phyloP scores from a whole-genome alignment of 2,797 vertebrate species.

The Nyctibius grandis region DNA sequence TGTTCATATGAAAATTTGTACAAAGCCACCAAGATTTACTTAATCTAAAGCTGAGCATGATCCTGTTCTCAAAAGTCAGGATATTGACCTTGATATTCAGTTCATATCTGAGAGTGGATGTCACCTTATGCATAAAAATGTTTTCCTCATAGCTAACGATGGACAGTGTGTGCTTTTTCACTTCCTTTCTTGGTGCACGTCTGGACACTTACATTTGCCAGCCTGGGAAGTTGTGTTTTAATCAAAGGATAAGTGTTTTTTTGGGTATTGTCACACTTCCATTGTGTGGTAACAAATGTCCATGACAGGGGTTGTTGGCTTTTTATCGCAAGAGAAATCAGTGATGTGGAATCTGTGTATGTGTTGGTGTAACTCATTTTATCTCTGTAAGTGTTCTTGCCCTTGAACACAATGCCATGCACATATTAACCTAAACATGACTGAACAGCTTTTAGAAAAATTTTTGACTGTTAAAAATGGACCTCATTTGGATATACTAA shows the following conservation, averaged over 20 bases:
- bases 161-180: not conserved
- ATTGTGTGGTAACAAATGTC: not conserved
- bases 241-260: not conserved
- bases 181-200: not conserved
- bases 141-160: not conserved
- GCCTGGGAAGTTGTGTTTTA: not conserved
- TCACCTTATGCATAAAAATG: not conserved
- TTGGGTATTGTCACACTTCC: not conserved
- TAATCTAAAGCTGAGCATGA: not conserved
- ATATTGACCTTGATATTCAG: not conserved
- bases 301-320: not conserved
- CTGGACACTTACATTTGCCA: not conserved
- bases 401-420: not conserved
- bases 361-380: not conserved
- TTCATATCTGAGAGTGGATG: not conserved
- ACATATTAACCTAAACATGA: not conserved
- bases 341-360: not conserved
- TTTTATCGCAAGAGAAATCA: not conserved
- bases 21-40: not conserved
- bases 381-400: not conserved
- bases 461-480: too few relatives aligned
- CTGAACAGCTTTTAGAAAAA: too few relatives aligned
- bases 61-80: not conserved
- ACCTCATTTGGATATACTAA: not conserved
- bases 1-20: not conserved